These are phyloP conservation scores for Sebastes taczanowskii DNA, from an alignment of 2,797 vertebrate genomes.

Conservation along the genomic window DNA sequence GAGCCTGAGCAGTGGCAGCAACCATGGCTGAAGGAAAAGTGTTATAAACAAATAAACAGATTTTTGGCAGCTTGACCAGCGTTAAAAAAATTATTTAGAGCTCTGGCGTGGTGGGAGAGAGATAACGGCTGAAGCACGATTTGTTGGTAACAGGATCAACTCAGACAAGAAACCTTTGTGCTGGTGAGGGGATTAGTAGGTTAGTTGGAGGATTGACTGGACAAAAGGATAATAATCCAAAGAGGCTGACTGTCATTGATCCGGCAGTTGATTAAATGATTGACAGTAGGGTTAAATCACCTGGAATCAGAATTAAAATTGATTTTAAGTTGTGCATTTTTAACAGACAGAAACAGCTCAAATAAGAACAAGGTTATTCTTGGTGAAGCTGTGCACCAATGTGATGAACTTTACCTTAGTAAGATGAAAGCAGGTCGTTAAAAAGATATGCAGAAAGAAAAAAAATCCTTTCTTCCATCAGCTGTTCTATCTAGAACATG, in stretches of 20 bases:
- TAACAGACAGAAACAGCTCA: neutral
- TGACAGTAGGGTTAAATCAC: neutral
- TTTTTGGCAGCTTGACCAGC: neutral
- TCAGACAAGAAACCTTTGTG: neutral
- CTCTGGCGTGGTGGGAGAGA: neutral
- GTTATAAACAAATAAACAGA: neutral
- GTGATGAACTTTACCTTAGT: neutral
- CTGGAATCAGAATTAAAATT: neutral
- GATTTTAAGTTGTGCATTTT: neutral
- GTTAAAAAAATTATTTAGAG: neutral
- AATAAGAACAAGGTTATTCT: neutral
- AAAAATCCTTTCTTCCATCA: neutral
- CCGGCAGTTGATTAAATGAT: constrained; percentile 12
- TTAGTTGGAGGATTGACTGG: neutral
- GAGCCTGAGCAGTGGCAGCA: neutral
- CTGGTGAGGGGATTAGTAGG: constrained; percentile 13
- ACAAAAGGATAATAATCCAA: constrained; percentile 12
- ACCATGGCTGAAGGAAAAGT: neutral
- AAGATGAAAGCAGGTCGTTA: neutral
- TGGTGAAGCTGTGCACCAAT: neutral
- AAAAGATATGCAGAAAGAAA: neutral
- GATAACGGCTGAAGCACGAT: neutral
- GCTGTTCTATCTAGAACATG: neutral
- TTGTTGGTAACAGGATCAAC: constrained; percentile 9
- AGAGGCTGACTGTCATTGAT: constrained; percentile 23